Evolutionary conservation across 2,113 vertebrate genomes (phyloP), one percentile per base, ranked within the genome.

Genomic region (Axis porcinus): DNA sequence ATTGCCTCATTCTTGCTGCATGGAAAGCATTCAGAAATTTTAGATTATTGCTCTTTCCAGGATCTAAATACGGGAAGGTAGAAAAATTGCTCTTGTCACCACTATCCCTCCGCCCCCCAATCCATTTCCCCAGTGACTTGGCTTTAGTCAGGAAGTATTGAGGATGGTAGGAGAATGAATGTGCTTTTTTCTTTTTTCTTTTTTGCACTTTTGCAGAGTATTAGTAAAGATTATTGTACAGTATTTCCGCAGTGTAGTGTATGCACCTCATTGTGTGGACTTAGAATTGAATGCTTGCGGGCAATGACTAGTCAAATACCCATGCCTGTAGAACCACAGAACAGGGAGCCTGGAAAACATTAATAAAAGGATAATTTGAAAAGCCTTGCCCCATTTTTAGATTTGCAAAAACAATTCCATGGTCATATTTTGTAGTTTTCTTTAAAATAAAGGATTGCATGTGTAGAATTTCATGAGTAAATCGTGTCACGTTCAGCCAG

Each of bases 361-460:
- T 87, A 94, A 79, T 74, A 74, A 95, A 96, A 89, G 79, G 62
- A 74, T 62, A 81, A 74, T 62, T 86, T 88, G 50, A 89, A 96
- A 93, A 97, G 19, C 19, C 76, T 76, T 83, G 30, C 5, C 74
- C 30, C 50, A n/a, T 88, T 74, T 87, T 93, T 91, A 52, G 60
- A 91, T 86, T 94, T 94, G 60, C 40, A 93, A 91, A 93, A 98
- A 92, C 58, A 92, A 78, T 95, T 78, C 58, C 21, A 43, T 87
- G 28, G 57, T 87, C 89, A 21, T 87, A 78, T 93, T 89, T 95
- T 93, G 16, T 94, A 86, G 45, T 97, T 94, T 97, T 95, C 89
- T 97, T 95, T 96, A 96, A 97, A 86, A 89, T 94, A 86, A 97
- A 94, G n/a, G 70, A 81, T 76, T 93, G 13, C 36, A 2, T 95